Base-by-base conservation (phyloP, 2,797 vertebrate species). In the Macropodus opercularis region DNA sequence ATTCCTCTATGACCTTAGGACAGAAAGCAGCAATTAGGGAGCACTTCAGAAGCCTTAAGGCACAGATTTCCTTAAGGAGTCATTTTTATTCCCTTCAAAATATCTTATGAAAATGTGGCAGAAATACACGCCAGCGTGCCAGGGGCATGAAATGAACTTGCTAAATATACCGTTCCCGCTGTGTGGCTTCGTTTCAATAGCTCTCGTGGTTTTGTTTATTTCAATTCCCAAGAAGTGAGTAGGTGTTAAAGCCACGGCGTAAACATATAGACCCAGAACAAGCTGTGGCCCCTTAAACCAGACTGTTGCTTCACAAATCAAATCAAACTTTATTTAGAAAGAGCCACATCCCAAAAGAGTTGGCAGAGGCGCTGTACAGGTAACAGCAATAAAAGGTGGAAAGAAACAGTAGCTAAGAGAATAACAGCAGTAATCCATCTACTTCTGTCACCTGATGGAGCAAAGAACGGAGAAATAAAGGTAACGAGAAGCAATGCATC, bases 1-100 rank as follows among this genome's bases (percentile, higher is more conserved):
- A 84, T 89, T 89, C 89, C 91, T 84, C 81, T 80, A 69, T 76
- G 72, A 84, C 85, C 84, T 75, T 76, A 57, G 63, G 80, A 76
- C 77, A 76, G 79, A 75, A 81, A 69, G 84, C 68, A 72, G 83
- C 90, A 92, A 91, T 93, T 87, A 84, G 64, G 50, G 70, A 36
- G 65, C 83, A 67, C 72, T 90, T 86, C 82, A 78, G 29, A 70
- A 81, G 69, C 43, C 72, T 66, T 69, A 70, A 78, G 75, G 72
- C 49, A 21, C 41, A 32, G 56, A 77, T 81, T 78, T 80, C 70
- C 76, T 76, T 44, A 19, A n/a, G n/a, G 54, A 63, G 73, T 70
- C 69, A 55, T 86, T 80, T 84, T 82, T 82, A 75, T 84, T 66
- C 72, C 69, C 47, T 74, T 71, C 46, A 77, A 62, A 79, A 84